phyloP scores from a whole-genome alignment of 2,113 vertebrate genomes.

The Albula glossodonta region DNA sequence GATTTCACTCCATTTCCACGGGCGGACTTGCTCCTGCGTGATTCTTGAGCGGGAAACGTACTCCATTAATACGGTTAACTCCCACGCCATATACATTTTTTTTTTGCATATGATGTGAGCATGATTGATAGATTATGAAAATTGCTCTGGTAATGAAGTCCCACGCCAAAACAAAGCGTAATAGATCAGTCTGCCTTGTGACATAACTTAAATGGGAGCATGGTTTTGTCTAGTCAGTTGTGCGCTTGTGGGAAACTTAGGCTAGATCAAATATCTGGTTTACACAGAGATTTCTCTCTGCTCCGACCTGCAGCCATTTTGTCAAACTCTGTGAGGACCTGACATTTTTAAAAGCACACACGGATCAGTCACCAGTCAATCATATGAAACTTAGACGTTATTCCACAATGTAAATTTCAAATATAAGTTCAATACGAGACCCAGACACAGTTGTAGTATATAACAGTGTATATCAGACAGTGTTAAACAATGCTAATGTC shows the following conservation, averaged over 20 bases:
- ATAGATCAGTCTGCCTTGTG: slow-evolving; percentile 31
- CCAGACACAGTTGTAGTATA: too few relatives aligned
- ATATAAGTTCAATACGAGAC: too few relatives aligned
- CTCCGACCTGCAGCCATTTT: slow-evolving; percentile 41
- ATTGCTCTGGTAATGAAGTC: slow-evolving; percentile 45
- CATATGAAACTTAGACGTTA: too few relatives aligned
- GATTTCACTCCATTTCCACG: slow-evolving; percentile 15
- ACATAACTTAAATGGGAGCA: slow-evolving; percentile 56
- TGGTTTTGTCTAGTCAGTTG: slow-evolving; percentile 28
- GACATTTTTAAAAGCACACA: too few relatives aligned
- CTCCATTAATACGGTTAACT: slow-evolving; percentile 57
- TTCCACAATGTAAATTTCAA: too few relatives aligned
- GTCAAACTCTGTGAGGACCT: too few relatives aligned
- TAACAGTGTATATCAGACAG: slow-evolving; percentile 16
- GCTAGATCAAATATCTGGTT: slow-evolving; percentile 43
- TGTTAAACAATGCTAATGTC: slow-evolving; percentile 52
- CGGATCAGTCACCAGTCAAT: too few relatives aligned
- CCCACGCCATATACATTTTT: slow-evolving; percentile 43
- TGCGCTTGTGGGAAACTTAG: neutral
- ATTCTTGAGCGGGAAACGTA: slow-evolving; percentile 44
- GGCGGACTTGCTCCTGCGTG: slow-evolving; percentile 43
- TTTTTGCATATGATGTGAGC: slow-evolving; percentile 53
- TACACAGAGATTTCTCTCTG: slow-evolving; percentile 22
- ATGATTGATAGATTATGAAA: slow-evolving; percentile 57
- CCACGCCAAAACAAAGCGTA: slow-evolving; percentile 42